Evolutionary conservation across 2,797 vertebrate species (phyloP).

Genomic region (Loriculus beryllinus): DNA sequence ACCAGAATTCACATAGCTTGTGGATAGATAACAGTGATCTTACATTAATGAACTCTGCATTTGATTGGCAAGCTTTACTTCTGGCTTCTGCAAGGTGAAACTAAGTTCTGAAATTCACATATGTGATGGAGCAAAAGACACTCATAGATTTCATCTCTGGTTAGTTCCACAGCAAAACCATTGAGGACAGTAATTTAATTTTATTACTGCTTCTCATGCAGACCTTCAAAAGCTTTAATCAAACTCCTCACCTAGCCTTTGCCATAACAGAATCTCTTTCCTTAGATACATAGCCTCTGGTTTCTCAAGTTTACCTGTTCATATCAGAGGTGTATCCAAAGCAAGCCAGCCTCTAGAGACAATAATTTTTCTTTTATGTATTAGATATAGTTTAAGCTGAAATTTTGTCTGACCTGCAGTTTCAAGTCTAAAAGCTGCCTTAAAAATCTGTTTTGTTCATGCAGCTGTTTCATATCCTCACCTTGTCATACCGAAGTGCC

Average conservation of each 20-base stretch:
- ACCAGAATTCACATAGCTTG: not conserved
- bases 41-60: not conserved
- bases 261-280: not conserved
- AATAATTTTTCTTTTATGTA: not conserved
- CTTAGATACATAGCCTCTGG: not conserved
- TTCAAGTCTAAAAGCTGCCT: not conserved
- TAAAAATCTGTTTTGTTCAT: not conserved
- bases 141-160: not conserved
- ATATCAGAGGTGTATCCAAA: not conserved
- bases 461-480: conserved; percentile 63
- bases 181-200: not conserved
- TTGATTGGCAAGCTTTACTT: not conserved
- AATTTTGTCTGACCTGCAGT: not conserved
- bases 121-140: not conserved
- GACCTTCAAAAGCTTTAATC: not conserved
- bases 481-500: conserved; percentile 96
- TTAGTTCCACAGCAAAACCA: not conserved
- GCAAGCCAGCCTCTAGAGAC: not conserved
- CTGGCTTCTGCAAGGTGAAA: not conserved
- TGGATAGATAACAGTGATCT: not conserved
- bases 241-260: not conserved
- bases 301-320: not conserved
- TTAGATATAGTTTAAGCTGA: not conserved
- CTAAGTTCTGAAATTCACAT: not conserved
- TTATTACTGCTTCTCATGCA: not conserved